Evolutionary conservation across 2,888 invertebrate species (phyloP).

Genomic region (Mycalesis mineus): DNA sequence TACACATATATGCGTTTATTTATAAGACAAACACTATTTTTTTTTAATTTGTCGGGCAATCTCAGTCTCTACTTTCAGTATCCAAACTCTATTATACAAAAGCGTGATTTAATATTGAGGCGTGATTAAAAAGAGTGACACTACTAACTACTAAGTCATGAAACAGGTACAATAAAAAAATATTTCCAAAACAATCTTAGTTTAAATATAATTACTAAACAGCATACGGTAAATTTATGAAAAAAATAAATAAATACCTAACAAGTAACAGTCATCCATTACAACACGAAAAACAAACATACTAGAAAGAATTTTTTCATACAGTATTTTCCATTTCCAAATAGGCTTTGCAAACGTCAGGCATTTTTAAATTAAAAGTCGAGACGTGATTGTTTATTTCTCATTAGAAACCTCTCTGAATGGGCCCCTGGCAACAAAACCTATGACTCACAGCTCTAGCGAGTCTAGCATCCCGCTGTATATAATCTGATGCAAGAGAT

Average conservation of each 20-base stretch:
- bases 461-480: conserved; percentile 47
- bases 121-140: too few relatives aligned
- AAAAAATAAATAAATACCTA: neutral
- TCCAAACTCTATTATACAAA: too few relatives aligned
- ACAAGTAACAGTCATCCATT: neutral
- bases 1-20: too few relatives aligned
- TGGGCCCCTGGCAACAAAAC: conserved; percentile 23
- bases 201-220: too few relatives aligned
- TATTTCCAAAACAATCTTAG: too few relatives aligned
- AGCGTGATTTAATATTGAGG: too few relatives aligned
- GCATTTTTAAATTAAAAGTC: conserved; percentile 12
- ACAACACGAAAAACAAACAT: neutral
- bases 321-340: neutral
- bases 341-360: neutral
- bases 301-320: neutral
- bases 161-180: too few relatives aligned
- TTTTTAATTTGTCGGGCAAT: too few relatives aligned
- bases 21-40: too few relatives aligned
- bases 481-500: conserved; percentile 73
- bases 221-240: too few relatives aligned
- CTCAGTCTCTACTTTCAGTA: too few relatives aligned
- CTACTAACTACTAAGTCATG: too few relatives aligned
- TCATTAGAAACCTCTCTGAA: conserved; percentile 14
- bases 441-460: conserved; percentile 30
- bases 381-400: conserved; percentile 5